Conservation (phyloP, 1,140 invertebrate species). For the Dendrolimus punctatus region DNA sequence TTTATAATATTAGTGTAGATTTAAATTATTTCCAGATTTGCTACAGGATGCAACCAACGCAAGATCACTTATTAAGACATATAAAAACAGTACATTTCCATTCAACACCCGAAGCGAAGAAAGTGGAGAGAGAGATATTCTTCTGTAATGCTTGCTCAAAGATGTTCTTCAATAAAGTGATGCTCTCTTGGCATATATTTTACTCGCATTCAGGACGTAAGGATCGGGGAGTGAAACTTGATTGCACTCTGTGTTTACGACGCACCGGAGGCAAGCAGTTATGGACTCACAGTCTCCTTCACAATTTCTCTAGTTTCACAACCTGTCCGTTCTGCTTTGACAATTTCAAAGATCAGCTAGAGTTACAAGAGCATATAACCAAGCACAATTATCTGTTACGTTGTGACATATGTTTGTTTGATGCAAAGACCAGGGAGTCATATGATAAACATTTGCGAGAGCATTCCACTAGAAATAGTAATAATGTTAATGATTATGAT, state of each 20-base stretch:
- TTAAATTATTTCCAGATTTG: conserved; percentile 33
- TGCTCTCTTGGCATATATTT: conserved; percentile 26
- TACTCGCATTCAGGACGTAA: conserved; percentile 7
- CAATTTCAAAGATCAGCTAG: conserved; percentile 16
- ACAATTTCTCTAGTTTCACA: conserved; percentile 22
- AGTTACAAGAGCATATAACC: conserved; percentile 20
- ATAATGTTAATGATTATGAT: too few species aligned
- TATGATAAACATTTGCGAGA: too few species aligned
- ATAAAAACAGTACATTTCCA: conserved; percentile 30
- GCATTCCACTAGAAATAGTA: too few species aligned
- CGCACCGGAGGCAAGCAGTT: neutral
- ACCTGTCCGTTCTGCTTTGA: conserved; percentile 34
- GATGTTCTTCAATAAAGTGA: conserved; percentile 42
- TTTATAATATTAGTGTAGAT: conserved; percentile 2
- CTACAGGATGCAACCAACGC: conserved; percentile 8
- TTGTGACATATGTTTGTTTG: too few species aligned
- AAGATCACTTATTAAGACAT: conserved; percentile 20
- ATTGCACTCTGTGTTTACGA: conserved; percentile 28
- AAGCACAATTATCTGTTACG: conserved; percentile 8
- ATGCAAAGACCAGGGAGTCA: too few species aligned
- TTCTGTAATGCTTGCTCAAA: conserved; percentile 31
- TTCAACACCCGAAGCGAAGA: conserved; percentile 19
- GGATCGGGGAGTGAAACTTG: neutral
- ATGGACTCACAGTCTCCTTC: conserved; percentile 27
- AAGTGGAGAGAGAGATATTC: conserved; percentile 39